Base-by-base conservation (phyloP, 2,888 invertebrate species). In the Lycia hirtaria region DNA sequence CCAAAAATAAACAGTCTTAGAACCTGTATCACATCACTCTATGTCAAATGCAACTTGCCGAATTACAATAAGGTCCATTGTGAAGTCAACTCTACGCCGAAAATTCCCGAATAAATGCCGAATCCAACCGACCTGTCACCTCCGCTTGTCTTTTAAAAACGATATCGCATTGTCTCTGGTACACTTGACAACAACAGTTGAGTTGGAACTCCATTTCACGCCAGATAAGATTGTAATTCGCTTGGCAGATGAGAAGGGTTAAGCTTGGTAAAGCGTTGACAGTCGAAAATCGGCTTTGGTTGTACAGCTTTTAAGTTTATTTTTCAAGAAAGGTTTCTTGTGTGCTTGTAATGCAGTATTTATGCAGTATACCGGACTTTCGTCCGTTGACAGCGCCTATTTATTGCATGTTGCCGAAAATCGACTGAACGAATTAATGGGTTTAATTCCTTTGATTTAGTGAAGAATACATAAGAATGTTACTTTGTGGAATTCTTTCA, bases 101-200 rank as follows among this genome's bases (percentile, higher is more conserved):
- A 78, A 85, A 85, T 85, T 85, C 80, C 78, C 81, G 82, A 87
- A 87, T 84, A 85, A 87, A 83, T 78, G 77, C 83, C 83, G 81
- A 86, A 88, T 79, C 81, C 76, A 71, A 78, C 70, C 72, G 62
- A 65, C 63, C 85, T 86, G 87, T 88, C 87, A 87, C 87, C 85
- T 84, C 76, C 74, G 76, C 82, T 81, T 87, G 86, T 85, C 84
- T 81, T 84, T 83, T 83, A 85, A 88, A n/a, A 88, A 83, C 83
- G 81, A 83, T 83, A 82, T 71, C 73, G 84, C 84, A 87, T 88
- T 88, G 88, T 88, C 85, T 87, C 75, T 70, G 44, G 63, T 48
- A 49, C 43, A 58, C 47, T 33, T 52, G 52, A 45, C 48, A 56
- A 17, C 22, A 28, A 52, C 50, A 41, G 3, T 4, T 17, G n/a